Percentiles rank a stretch among this genome's conserved stretches.
phyloP scores from a whole-genome alignment of 2,888 invertebrate genomes.

The Rhorus exstirpatorius region DNA sequence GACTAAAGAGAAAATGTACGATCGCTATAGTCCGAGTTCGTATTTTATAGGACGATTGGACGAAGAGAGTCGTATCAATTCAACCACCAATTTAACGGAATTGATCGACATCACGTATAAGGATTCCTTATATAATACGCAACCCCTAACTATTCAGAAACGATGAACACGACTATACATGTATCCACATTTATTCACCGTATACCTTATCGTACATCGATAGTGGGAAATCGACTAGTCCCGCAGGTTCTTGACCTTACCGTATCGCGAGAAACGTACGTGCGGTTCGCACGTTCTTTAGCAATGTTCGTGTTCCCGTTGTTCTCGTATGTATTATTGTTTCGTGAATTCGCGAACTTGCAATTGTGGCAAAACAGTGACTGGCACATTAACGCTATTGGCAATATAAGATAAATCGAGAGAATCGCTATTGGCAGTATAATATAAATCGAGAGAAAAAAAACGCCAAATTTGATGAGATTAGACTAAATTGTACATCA shows the following conservation, averaged over 20 bases:
- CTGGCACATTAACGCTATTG: background rate
- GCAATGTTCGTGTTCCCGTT: slow-evolving; percentile 51
- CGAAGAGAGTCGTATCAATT: slow-evolving; percentile 47
- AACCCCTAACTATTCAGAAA: slow-evolving; percentile 20
- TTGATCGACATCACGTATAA: slow-evolving; percentile 52
- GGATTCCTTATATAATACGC: background rate
- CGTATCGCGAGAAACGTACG: slow-evolving; percentile 74
- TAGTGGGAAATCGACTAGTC: slow-evolving; percentile 56
- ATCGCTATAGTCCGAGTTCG: slow-evolving; percentile 8
- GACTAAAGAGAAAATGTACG: slow-evolving; percentile 33
- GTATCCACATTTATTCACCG: slow-evolving; percentile 28
- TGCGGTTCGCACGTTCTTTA: slow-evolving; percentile 81
- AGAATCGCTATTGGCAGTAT: too few species aligned
- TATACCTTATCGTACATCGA: slow-evolving; percentile 52
- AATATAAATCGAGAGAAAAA: too few species aligned
- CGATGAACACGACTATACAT: slow-evolving; percentile 35
- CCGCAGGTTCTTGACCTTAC: slow-evolving; percentile 75
- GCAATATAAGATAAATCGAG: too few species aligned
- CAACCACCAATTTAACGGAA: slow-evolving; percentile 55
- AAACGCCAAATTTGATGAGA: too few species aligned
- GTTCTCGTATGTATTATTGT: slow-evolving; percentile 53
- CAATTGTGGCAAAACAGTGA: background rate
- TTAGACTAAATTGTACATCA: too few species aligned
- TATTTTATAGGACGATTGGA: slow-evolving; percentile 37
- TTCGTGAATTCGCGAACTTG: slow-evolving; percentile 14